Conservation (phyloP, 2,888 invertebrate genomes). For the Ferrisia virgata region DNA sequence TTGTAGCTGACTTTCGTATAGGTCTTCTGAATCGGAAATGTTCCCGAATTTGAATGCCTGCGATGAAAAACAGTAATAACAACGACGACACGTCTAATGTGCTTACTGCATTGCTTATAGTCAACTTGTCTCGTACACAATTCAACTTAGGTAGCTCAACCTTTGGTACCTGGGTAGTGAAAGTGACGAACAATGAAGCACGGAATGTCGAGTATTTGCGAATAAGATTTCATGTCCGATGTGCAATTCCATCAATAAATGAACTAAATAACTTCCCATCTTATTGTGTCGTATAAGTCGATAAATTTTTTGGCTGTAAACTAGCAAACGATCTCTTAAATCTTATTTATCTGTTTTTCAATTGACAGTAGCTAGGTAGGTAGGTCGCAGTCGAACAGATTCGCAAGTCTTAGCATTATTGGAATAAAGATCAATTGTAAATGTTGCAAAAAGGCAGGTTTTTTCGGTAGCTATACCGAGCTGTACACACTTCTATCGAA, state of each 20-base stretch:
- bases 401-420: neutral
- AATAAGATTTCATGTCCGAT: neutral
- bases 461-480: neutral
- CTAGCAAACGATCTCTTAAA: neutral
- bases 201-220: neutral
- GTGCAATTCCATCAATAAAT: slow-evolving; percentile 21
- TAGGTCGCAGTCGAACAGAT: neutral
- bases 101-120: too few species aligned
- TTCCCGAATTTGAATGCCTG: too few species aligned
- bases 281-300: neutral
- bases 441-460: neutral
- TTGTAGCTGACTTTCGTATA: neutral
- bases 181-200: neutral
- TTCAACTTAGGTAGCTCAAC: neutral
- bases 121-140: neutral
- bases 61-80: too few species aligned
- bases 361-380: neutral
- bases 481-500: neutral
- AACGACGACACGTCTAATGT: too few species aligned
- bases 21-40: too few species aligned
- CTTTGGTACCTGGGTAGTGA: neutral
- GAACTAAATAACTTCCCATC: slow-evolving; percentile 15
- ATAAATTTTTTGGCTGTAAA: neutral
- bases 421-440: neutral
- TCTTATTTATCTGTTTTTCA: neutral